Conservation (phyloP, 2,113 vertebrate genomes). For the Axis porcinus region DNA sequence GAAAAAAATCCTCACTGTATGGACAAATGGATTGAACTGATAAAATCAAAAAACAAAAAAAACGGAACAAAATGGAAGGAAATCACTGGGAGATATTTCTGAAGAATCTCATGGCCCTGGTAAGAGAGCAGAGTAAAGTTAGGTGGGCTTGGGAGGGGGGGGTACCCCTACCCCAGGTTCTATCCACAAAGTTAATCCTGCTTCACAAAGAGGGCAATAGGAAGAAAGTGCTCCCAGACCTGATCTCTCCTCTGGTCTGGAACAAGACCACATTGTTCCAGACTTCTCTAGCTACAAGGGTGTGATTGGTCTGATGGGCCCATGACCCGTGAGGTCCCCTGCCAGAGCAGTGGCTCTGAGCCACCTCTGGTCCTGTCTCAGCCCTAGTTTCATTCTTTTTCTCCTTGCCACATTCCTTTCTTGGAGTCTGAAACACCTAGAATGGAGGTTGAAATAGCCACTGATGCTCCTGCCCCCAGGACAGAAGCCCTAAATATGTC, state of each 20-base stretch:
- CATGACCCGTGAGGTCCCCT: neutral
- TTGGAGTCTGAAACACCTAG: neutral
- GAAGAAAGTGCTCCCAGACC: neutral
- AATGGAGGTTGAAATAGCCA: neutral
- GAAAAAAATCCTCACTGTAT: neutral
- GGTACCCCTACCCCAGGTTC: too few species aligned
- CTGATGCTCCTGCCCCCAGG: neutral
- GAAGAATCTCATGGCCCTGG: neutral
- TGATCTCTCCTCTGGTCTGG: neutral
- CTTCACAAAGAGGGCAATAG: neutral
- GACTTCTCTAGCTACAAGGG: neutral
- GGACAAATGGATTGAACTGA: neutral
- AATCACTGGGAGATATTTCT: neutral
- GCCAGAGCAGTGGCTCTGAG: neutral
- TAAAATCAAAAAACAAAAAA: neutral
- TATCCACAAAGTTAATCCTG: neutral
- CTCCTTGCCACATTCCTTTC: neutral
- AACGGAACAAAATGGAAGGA: neutral
- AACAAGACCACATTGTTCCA: neutral
- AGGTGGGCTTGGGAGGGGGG: neutral
- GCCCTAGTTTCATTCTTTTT: neutral
- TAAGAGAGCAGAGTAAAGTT: neutral
- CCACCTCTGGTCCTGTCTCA: neutral
- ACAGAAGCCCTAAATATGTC: neutral
- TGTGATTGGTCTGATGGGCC: neutral